phyloP scores from a whole-genome alignment of 2,888 invertebrate genomes.

The Polyploca ridens region DNA sequence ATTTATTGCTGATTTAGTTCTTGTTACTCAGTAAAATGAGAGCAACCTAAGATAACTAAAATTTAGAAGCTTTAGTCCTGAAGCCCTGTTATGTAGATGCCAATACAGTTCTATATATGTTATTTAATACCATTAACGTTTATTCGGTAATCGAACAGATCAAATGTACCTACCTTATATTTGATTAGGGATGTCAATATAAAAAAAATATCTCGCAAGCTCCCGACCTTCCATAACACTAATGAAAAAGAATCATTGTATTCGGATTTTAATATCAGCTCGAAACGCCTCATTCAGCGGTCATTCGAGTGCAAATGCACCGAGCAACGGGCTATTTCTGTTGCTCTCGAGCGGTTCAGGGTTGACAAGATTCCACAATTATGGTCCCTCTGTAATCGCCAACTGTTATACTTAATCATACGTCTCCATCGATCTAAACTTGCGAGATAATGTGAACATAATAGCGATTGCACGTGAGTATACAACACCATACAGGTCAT shows the following conservation, averaged over 20 bases:
- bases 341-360: background rate
- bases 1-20: background rate
- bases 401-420: background rate
- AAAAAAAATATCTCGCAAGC: background rate
- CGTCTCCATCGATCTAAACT: background rate
- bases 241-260: background rate
- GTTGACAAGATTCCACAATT: conserved; percentile 7
- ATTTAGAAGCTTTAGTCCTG: too few relatives aligned
- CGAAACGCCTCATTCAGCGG: background rate
- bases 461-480: background rate
- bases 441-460: background rate
- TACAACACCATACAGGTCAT: background rate
- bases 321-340: conserved; percentile 2
- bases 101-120: too few relatives aligned
- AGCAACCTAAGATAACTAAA: too few relatives aligned
- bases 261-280: conserved; percentile 1
- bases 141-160: too few relatives aligned
- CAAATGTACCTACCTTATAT: background rate
- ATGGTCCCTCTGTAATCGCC: background rate
- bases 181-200: background rate
- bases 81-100: too few relatives aligned
- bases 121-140: too few relatives aligned
- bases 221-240: background rate
- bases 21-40: background rate
- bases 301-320: background rate